Evolutionary conservation across 2,888 invertebrate genomes (phyloP).

Genomic region (Falcaria lacertinaria): DNA sequence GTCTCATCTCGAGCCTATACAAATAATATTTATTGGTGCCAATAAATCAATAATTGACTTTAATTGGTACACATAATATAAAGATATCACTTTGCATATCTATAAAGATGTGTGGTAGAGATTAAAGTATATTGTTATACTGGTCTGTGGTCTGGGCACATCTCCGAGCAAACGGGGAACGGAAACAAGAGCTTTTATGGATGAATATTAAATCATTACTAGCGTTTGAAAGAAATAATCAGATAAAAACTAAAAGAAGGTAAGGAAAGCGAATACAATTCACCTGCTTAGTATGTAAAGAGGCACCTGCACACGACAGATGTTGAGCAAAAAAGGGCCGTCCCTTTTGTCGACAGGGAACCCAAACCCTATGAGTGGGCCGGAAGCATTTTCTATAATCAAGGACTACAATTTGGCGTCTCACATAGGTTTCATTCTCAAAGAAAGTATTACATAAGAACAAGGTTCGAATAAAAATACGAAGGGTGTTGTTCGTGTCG

Average conservation of each 20-base stretch:
- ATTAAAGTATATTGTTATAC: no score
- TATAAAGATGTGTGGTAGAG: no score
- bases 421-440: conserved; percentile 11
- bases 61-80: no score
- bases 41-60: no score
- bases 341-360: conserved; percentile 35
- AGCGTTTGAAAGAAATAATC: neutral
- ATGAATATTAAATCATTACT: neutral
- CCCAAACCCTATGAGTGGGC: conserved; percentile 20
- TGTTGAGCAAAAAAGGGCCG: conserved; percentile 57
- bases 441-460: conserved; percentile 42
- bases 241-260: conserved; percentile 28
- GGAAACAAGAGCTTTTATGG: no score
- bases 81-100: no score
- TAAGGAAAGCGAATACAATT: conserved; percentile 54
- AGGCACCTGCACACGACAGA: conserved; percentile 72
- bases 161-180: no score
- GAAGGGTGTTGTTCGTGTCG: conserved; percentile 28
- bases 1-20: no score
- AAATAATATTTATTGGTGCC: no score
- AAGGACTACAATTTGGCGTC: conserved; percentile 4
- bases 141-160: no score
- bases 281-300: conserved; percentile 73
- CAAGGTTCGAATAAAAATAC: conserved; percentile 31
- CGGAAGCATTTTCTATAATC: conserved; percentile 1